Conservation (phyloP, 2,888 invertebrate genomes). For the Thera britannica region DNA sequence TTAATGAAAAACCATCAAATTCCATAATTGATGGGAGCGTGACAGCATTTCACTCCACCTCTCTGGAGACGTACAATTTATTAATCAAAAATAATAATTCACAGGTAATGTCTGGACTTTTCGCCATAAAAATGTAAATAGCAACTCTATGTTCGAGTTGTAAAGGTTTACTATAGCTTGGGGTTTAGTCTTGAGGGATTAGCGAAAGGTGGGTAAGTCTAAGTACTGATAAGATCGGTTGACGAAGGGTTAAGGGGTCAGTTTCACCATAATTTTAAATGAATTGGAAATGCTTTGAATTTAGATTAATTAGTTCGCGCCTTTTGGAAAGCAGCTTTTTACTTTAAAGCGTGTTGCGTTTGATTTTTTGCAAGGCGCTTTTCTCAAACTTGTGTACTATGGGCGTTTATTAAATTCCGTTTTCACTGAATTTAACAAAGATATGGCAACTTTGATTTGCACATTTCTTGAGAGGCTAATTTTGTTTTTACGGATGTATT, state of each 20-base stretch:
- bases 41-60: constrained; percentile 59
- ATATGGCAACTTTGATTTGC: too few relatives aligned
- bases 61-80: constrained; percentile 78
- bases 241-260: constrained; percentile 42
- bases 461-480: too few relatives aligned
- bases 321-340: background rate
- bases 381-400: background rate
- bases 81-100: constrained; percentile 85
- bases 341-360: background rate
- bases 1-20: constrained; percentile 83
- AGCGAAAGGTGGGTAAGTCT: constrained; percentile 16
- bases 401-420: too few relatives aligned
- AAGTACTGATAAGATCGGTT: constrained; percentile 35
- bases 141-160: constrained; percentile 12
- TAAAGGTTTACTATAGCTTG: constrained; percentile 16
- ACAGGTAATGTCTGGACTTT: constrained; percentile 72
- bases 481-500: too few relatives aligned
- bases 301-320: constrained; percentile 3
- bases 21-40: constrained; percentile 74
- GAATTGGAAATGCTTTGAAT: constrained; percentile 24
- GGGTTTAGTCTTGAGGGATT: constrained; percentile 44
- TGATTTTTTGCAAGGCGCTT: background rate
- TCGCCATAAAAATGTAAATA: constrained; percentile 21
- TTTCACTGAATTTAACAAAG: too few relatives aligned
- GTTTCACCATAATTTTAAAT: constrained; percentile 18